Percentiles rank a stretch among this genome's conserved stretches.
These are phyloP conservation scores for Eubasilissa splendida DNA, from an alignment of 2,888 invertebrate species.

Conservation along the genomic window DNA sequence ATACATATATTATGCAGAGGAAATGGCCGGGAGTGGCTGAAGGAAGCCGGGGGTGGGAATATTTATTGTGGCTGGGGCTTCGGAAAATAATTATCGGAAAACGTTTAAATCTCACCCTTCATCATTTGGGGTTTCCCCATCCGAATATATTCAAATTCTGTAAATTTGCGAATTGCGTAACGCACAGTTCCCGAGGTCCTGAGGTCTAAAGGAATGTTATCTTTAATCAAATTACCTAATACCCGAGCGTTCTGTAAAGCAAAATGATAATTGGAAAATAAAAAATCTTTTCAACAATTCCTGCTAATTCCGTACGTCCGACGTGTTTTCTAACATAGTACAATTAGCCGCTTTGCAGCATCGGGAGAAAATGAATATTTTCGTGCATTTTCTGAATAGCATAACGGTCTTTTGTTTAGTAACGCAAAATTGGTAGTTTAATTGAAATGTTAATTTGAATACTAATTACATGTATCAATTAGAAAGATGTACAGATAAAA, in stretches of 20 bases:
- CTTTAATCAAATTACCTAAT: constrained; percentile 15
- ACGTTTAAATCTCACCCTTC: constrained; percentile 32
- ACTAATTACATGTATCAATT: no score
- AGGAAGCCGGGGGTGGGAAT: constrained; percentile 9
- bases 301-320: no score
- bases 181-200: not conserved
- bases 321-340: no score
- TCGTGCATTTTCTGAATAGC: no score
- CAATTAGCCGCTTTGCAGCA: no score
- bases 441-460: no score
- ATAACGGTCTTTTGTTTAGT: no score
- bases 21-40: constrained; percentile 25
- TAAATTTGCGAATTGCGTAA: constrained; percentile 24
- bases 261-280: not conserved
- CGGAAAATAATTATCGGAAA: constrained; percentile 35
- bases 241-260: not conserved
- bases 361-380: no score
- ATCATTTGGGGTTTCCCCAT: constrained; percentile 32
- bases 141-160: constrained; percentile 24
- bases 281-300: no score
- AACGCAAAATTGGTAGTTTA: no score
- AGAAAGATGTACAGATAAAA: no score
- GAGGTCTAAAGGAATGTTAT: constrained; percentile 6
- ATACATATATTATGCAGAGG: constrained; percentile 16
- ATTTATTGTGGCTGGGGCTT: constrained; percentile 30